Base-by-base conservation (phyloP, 2,888 invertebrate species). In the Eremobia ochroleuca region DNA sequence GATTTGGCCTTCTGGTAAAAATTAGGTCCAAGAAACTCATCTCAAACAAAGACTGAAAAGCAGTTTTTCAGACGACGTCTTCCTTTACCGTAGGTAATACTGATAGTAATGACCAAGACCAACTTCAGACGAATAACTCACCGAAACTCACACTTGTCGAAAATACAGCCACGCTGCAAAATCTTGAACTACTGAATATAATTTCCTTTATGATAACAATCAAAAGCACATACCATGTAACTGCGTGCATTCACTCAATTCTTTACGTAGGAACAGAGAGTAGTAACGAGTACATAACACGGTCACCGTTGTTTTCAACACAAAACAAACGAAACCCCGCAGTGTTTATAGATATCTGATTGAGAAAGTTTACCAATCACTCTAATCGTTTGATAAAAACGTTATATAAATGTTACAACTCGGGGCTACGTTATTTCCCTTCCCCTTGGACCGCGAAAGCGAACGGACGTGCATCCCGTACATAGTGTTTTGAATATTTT, bases 291-390 rank as follows among this genome's bases (percentile, higher is more conserved):
- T 37, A 52, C 18, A 73, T 49, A 69, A 72, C 52, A 65, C 28
- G n/a, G 37, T 37, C 58, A 31, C 58, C 49, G 55, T 79, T 83
- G 71, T 85, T 79, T 76, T 69, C 28, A 49, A 77, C 55, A 28
- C 66, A 73, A 80, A 65, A 73, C 79, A 76, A 87, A 79, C 67
- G 25, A 66, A 73, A 61, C 34, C 59, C 61, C 21, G 58, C 25
- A 31, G 65, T 66, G 61, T 61, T 37, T 73, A 73, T 85, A 73
- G 61, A 73, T 66, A 82, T 82, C 73, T 82, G 61, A 72, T 85
- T 77, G 85, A 37, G 2, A 82, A 83, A 82, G 61, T 85, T 83
- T 25, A 66, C 58, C 61, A 73, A 85, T 81, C 76, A 76, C 70
- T 73, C 15, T 70, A 46, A 71, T 52, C 62, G 65, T 62, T 72